Evolutionary conservation across 2,797 vertebrate genomes (phyloP), one percentile per base, ranked within the genome.

Genomic region (Pangasius macronema): DNA sequence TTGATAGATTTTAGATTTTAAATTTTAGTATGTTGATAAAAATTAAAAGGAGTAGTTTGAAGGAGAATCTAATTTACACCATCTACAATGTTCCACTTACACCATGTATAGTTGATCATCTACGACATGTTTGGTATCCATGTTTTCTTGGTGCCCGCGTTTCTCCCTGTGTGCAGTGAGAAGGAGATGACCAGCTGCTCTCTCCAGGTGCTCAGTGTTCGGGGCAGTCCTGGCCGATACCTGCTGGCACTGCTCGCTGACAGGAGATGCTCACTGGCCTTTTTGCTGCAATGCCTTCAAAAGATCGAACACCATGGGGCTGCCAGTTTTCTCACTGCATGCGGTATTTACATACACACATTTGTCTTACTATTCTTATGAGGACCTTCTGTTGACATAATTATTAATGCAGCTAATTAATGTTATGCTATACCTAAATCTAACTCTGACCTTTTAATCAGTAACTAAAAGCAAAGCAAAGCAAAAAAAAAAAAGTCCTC

Each of bases 131-230:
- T 79, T 30, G n/a, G n/a, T 77, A 30, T 22, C 0, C 0, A 46
- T 77, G 49, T 57, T 33, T 49, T 30, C 24, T 42, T 81, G 36
- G 57, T 2, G 10, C 14, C 0, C 0, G 39, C 42, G 24, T 59
- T 46, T 49, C 83, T 88, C 1, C 36, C 24, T 85, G 49, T 85
- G 81, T 88, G 89, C 91, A 97, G 97, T 36, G 94, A 95, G 8
- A 94, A 91, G 84, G 96, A 97, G 93, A 90, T 97, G 94, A 97
- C 96, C 88, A 94, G 92, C 91, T 97, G 96, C 92, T 97, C 97
- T 0, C 94, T 97, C 57, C 95, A 97, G 93, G 97, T 96, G 87
- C 91, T 97, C 89, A 95, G 83, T 33, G 89, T 95, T 13, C 84
- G 84, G 0, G 97, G 97, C 65, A 97, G 97, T 91, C 96, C 97